A percentile compares a stretch with the other conserved stretches of the same genome.
Conservation (phyloP, 2,888 invertebrate genomes). For the Luperina testacea region DNA sequence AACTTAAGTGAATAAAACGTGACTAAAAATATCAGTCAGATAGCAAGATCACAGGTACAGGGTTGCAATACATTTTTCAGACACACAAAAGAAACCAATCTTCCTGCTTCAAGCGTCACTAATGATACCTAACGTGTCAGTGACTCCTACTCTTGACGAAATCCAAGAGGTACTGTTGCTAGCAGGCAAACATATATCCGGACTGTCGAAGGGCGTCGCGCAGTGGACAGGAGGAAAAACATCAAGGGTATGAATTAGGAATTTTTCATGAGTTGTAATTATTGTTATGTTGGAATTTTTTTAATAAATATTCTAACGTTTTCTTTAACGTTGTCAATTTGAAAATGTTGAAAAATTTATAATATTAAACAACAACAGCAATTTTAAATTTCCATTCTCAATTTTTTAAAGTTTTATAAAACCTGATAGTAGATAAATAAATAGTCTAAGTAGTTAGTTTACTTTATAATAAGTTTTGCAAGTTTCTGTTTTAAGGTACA, state of each 20-base stretch:
- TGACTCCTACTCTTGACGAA: slow-evolving; percentile 96
- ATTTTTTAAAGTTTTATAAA: background rate
- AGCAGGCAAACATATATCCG: slow-evolving; percentile 95
- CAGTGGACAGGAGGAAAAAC: slow-evolving; percentile 96
- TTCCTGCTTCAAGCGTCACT: slow-evolving; percentile 95
- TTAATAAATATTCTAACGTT: background rate
- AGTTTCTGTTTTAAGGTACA: slow-evolving; percentile 1
- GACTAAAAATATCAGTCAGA: background rate
- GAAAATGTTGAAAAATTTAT: background rate
- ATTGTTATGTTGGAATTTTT: background rate
- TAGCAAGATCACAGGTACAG: background rate
- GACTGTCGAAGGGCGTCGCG: slow-evolving; percentile 96
- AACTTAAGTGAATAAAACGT: background rate
- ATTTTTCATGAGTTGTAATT: slow-evolving; percentile 6
- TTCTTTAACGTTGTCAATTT: background rate
- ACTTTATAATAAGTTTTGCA: background rate
- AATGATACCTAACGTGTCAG: slow-evolving; percentile 96
- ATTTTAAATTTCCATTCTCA: background rate
- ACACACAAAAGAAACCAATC: slow-evolving; percentile 91
- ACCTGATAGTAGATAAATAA: background rate
- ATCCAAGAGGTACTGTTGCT: slow-evolving; percentile 96
- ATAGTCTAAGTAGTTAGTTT: background rate
- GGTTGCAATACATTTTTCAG: slow-evolving; percentile 60
- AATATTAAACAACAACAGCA: background rate
- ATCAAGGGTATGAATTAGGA: slow-evolving; percentile 76